Evolutionary conservation across 2,113 vertebrate genomes (phyloP).

Genomic region (Tinamus guttatus): DNA sequence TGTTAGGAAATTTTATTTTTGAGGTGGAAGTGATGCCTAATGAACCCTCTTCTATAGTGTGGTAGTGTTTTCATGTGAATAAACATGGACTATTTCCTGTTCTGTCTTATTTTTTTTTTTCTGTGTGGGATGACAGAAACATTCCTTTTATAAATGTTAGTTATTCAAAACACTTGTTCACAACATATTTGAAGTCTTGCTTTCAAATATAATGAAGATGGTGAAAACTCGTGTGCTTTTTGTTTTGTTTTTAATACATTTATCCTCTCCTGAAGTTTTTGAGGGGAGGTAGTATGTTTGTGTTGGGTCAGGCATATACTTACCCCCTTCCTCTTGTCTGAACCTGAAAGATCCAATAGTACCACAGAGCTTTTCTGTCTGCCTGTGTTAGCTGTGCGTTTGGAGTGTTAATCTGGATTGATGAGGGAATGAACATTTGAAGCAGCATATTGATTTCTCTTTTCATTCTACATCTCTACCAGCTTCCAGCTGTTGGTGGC

Average conservation of each 20-base stretch:
- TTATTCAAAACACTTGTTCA: not conserved
- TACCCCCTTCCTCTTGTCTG: not conserved
- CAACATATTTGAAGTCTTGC: not conserved
- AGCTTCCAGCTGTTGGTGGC: not conserved
- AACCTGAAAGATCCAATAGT: not conserved
- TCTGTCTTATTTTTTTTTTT: slow-evolving; percentile 64
- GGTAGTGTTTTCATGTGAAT: slow-evolving; percentile 46
- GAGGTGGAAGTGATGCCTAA: not conserved
- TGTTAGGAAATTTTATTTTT: not conserved
- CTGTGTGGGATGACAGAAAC: not conserved
- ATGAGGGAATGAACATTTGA: not conserved
- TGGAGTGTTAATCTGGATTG: not conserved
- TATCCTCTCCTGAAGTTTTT: not conserved
- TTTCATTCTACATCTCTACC: not conserved
- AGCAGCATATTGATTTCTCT: not conserved
- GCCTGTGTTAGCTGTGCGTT: not conserved
- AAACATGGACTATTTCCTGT: slow-evolving; percentile 25
- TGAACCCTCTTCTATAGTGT: slow-evolving; percentile 14
- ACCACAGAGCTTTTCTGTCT: not conserved
- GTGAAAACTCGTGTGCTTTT: not conserved
- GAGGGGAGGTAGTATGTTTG: not conserved
- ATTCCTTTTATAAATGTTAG: not conserved
- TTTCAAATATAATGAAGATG: not conserved
- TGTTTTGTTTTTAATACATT: not conserved
- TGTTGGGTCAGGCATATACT: not conserved